Evolutionary conservation across 2,888 invertebrate species (phyloP), one percentile per base, ranked within the genome.

Genomic region (Drosophila borborema): DNA sequence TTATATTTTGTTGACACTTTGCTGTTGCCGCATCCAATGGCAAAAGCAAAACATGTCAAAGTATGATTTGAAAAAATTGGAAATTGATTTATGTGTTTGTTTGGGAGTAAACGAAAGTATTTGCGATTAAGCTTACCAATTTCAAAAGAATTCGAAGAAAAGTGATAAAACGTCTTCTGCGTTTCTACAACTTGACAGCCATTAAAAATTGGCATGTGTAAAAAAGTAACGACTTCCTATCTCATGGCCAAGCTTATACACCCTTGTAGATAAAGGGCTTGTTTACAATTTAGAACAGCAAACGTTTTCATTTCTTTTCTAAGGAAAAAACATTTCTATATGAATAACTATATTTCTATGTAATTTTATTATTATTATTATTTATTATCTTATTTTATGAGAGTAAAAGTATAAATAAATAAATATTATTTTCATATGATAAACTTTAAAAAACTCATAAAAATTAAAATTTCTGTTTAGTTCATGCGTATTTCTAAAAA

Each of bases 1-100:
- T 71, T 62, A 80, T 71, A 76, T 76, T 73, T 70, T 74, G 75
- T 86, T 81, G 84, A 84, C 84, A 80, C 68, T 73, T 72, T 58
- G 70, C 54, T 74, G 72, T 77, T 80, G 72, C 69, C 65, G 49
- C 59, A 66, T 67, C 66, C 65, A 51, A 66, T 58, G 49, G 51
- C 23, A 64, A 61, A 54, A 63, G 54, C 60, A 69, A 66, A 63
- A 75, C 74, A 83, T 83, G 77, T 75, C 81, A 74, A 81, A 74
- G 41, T 71, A 75, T 74, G 80, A 77, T 80, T 64, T 65, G 55
- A 28, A 56, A 67, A 75, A 70, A 77, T 48, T 73, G 34, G 12
- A 49, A 61, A 54, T 74, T 82, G 82, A 83, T 82, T 85, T 83
- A 82, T 75, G 72, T 58, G 63, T 78, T 80, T 72, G 56, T 67